Percentiles rank a stretch among this genome's conserved stretches.
phyloP scores from a whole-genome alignment of 2,797 vertebrate species.

The Argentina silus region DNA sequence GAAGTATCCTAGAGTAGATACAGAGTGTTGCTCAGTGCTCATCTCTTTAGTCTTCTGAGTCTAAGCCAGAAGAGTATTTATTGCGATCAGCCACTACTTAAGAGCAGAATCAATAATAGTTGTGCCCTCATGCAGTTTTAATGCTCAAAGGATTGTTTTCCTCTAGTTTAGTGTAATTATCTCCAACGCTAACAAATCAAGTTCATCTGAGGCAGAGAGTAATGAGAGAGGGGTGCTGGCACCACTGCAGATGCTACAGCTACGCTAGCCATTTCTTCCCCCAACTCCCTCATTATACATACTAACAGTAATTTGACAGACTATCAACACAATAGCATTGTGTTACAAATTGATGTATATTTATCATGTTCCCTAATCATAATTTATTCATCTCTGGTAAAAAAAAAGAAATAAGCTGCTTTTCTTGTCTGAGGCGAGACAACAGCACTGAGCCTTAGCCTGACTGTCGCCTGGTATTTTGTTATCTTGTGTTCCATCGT shows the following conservation, averaged over 20 bases:
- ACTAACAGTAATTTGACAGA: neutral
- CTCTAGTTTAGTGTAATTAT: neutral
- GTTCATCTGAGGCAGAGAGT: neutral
- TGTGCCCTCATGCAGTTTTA: slow-evolving; percentile 7
- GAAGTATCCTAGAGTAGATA: neutral
- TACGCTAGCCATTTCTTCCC: neutral
- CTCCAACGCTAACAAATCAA: slow-evolving; percentile 1
- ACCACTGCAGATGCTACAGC: neutral
- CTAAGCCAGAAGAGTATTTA: neutral
- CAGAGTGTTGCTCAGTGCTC: neutral
- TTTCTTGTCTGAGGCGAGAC: slow-evolving; percentile 65
- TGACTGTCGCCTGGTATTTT: neutral
- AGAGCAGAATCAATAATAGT: neutral
- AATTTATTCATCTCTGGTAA: neutral
- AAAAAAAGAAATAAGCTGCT: neutral
- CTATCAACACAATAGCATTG: slow-evolving; percentile 2
- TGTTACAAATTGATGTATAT: slow-evolving; percentile 9
- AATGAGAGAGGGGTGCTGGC: neutral
- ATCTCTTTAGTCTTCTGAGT: neutral
- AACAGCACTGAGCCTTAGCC: neutral
- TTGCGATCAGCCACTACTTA: neutral
- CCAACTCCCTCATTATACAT: neutral
- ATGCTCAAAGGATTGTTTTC: slow-evolving; percentile 2
- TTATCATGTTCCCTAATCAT: neutral
- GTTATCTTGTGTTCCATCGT: slow-evolving; percentile 1